Evolutionary conservation across 2,113 vertebrate genomes (phyloP).

Genomic region (Hydropotes inermis): DNA sequence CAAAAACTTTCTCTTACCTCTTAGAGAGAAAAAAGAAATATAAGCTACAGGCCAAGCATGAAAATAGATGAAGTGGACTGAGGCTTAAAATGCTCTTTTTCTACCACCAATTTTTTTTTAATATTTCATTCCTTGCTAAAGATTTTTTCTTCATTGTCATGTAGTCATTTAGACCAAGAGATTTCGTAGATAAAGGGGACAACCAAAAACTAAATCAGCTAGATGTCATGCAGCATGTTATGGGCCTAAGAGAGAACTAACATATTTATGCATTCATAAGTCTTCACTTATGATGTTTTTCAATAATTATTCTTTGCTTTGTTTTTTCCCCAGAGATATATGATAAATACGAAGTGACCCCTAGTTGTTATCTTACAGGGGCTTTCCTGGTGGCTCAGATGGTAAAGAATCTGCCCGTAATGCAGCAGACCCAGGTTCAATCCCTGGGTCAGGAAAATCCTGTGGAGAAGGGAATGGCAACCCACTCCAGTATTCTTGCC

Average conservation of each 20-base stretch:
- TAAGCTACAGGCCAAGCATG: neutral
- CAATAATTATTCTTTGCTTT: neutral
- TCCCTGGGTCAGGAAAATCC: neutral
- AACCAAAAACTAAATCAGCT: neutral
- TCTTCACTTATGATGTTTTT: neutral
- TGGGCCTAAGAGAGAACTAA: neutral
- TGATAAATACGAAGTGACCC: conserved; percentile 35
- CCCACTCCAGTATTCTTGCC: neutral
- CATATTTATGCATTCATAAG: neutral
- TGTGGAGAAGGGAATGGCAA: neutral
- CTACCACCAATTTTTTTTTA: neutral
- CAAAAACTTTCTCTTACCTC: neutral
- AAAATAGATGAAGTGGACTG: neutral
- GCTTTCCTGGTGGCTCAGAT: neutral
- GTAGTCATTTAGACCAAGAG: neutral
- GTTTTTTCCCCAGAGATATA: neutral
- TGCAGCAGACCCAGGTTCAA: neutral
- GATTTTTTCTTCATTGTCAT: neutral
- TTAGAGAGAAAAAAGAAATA: conserved; percentile 1
- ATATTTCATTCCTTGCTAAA: neutral
- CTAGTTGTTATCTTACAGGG: neutral
- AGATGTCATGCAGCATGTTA: neutral
- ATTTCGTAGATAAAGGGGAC: neutral
- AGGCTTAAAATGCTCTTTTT: neutral
- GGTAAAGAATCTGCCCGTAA: neutral